Percentiles rank a stretch among this genome's conserved stretches.
Evolutionary conservation across 2,888 invertebrate species (phyloP).

Genomic region (Machimus atricapillus): DNA sequence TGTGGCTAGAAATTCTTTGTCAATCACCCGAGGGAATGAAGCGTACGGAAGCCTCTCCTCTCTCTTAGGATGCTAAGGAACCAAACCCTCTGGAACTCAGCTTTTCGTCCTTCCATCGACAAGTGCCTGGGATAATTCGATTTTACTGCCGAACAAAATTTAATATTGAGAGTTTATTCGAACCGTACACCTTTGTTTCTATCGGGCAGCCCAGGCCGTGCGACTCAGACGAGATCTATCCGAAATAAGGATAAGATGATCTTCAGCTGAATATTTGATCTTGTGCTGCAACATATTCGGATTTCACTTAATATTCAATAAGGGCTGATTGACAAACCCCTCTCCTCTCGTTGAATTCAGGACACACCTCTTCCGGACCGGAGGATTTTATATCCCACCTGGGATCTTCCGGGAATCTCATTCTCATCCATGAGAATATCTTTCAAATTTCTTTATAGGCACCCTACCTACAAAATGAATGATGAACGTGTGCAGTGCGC

Average conservation of each 20-base stretch:
- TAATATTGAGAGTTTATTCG: slow-evolving; percentile 8
- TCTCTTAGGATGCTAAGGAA: not conserved
- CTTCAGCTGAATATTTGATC: not conserved
- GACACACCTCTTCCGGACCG: not conserved
- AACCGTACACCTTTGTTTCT: not conserved
- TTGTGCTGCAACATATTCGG: not conserved
- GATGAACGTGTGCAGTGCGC: not conserved
- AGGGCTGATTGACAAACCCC: not conserved
- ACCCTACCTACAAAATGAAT: not conserved
- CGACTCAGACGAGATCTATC: not conserved
- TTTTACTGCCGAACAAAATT: slow-evolving; percentile 17
- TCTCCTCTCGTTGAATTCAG: not conserved
- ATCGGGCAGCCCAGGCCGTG: not conserved
- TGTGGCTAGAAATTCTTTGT: not conserved
- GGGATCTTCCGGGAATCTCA: not conserved
- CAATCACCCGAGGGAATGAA: not conserved
- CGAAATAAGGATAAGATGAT: not conserved
- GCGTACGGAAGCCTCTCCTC: not conserved
- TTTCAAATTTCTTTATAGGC: not conserved
- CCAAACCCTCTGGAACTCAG: not conserved
- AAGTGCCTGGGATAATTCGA: slow-evolving; percentile 2
- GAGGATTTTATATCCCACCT: not conserved
- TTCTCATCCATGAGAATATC: not conserved
- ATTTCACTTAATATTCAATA: slow-evolving; percentile 7
- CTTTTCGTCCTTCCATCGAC: not conserved